These are phyloP conservation scores for Phrynosoma platyrhinos DNA, from an alignment of 2,113 vertebrate genomes.

Conservation along the genomic window DNA sequence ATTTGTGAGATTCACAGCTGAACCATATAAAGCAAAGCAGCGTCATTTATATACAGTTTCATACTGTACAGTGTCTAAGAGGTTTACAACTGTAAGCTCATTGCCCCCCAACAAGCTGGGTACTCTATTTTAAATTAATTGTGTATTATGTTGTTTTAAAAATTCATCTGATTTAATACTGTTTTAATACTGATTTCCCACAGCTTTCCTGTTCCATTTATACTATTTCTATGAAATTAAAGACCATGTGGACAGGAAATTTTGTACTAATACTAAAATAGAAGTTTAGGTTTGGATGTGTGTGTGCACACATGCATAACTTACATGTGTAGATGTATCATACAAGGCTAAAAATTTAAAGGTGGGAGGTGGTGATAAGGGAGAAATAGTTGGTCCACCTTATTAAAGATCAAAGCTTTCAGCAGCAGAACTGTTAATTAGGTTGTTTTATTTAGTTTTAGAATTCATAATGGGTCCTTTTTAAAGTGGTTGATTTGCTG, in stretches of 20 bases:
- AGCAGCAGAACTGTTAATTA: constrained; percentile 3
- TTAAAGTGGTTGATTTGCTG: constrained; percentile 22
- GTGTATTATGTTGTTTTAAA: too few relatives aligned
- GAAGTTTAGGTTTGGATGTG: background rate
- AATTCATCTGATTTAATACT: too few relatives aligned
- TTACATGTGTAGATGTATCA: background rate
- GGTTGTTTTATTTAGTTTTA: constrained; percentile 24
- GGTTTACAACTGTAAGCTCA: too few relatives aligned
- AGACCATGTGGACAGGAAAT: background rate
- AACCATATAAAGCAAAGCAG: too few relatives aligned
- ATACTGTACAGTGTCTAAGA: too few relatives aligned
- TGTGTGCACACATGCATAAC: background rate
- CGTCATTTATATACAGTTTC: too few relatives aligned
- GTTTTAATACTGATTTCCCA: background rate
- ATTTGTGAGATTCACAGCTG: too few relatives aligned
- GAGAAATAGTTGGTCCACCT: background rate
- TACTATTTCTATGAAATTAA: background rate
- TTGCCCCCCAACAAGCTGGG: too few relatives aligned
- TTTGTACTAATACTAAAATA: background rate
- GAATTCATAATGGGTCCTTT: constrained; percentile 16
- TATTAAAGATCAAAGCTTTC: background rate
- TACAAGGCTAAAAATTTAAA: background rate
- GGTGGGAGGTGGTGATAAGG: background rate
- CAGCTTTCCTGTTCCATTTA: background rate
- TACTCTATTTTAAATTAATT: too few relatives aligned